Evolutionary conservation across 2,888 invertebrate species (phyloP).

Genomic region (Pardosa pseudoannulata): DNA sequence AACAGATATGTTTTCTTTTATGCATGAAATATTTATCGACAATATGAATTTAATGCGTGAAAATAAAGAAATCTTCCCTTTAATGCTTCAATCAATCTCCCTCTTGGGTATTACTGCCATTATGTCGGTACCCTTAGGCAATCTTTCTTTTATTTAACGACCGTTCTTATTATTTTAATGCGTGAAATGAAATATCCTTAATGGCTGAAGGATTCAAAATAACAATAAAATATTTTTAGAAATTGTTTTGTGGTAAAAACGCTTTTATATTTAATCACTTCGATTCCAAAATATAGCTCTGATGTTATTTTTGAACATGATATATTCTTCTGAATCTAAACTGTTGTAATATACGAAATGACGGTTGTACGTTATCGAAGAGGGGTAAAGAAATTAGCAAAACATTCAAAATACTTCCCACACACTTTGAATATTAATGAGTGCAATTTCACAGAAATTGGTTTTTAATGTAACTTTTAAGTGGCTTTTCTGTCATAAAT

Average conservation of each 20-base stretch:
- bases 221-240: neutral
- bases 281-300: neutral
- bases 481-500: too few species aligned
- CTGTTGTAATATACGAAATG: too few species aligned
- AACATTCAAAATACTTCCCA: too few species aligned
- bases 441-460: too few species aligned
- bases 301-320: too few species aligned
- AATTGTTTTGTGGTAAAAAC: neutral
- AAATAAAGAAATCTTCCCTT: neutral
- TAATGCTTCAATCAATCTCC: neutral
- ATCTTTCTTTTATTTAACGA: neutral
- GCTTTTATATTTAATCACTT: neutral
- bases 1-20: neutral
- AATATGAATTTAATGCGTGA: neutral
- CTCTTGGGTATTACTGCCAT: neutral
- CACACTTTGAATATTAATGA: too few species aligned
- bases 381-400: too few species aligned
- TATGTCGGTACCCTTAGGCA: neutral
- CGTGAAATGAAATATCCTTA: neutral
- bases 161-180: neutral
- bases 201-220: neutral
- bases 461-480: too few species aligned
- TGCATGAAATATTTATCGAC: neutral
- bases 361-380: too few species aligned
- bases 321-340: too few species aligned